Conservation (phyloP, 2,113 vertebrate genomes). For the Cyprinodon brontotheroides region DNA sequence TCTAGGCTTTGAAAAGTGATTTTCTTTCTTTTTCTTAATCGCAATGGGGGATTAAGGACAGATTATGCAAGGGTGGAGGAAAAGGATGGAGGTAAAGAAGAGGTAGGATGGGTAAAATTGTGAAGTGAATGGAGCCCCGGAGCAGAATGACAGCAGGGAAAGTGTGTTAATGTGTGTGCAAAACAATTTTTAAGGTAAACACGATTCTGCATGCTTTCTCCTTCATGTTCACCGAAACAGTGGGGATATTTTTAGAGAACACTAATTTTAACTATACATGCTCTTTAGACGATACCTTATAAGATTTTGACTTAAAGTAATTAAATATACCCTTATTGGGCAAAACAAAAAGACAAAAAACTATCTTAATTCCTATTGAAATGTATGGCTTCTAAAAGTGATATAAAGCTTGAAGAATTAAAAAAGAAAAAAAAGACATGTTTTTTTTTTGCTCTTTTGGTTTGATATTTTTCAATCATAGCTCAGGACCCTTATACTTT, state of each 20-base stretch:
- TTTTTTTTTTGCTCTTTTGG: neutral
- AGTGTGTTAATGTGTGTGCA: neutral
- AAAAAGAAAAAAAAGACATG: neutral
- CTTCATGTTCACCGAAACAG: constrained; percentile 12
- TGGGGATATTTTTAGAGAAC: constrained; percentile 29
- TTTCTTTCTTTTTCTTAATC: constrained; percentile 30
- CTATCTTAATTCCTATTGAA: neutral
- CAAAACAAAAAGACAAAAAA: neutral
- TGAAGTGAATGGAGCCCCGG: constrained; percentile 14
- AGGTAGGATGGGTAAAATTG: constrained; percentile 27
- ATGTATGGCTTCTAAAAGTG: neutral
- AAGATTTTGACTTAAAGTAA: neutral
- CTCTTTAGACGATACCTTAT: neutral
- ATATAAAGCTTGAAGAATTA: neutral
- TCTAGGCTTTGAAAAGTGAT: constrained; percentile 14
- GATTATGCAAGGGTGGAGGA: constrained; percentile 46
- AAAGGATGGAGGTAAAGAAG: constrained; percentile 29
- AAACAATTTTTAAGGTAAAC: constrained; percentile 1
- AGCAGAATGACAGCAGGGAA: constrained; percentile 16
- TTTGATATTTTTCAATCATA: neutral
- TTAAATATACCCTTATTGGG: neutral
- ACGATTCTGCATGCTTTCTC: constrained; percentile 6
- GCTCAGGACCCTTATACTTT: neutral
- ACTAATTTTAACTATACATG: constrained; percentile 2
- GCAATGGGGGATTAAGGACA: constrained; percentile 31